These are phyloP conservation scores for Enteromius fasciolatus DNA, from an alignment of 2,797 vertebrate genomes.

Conservation along the genomic window DNA sequence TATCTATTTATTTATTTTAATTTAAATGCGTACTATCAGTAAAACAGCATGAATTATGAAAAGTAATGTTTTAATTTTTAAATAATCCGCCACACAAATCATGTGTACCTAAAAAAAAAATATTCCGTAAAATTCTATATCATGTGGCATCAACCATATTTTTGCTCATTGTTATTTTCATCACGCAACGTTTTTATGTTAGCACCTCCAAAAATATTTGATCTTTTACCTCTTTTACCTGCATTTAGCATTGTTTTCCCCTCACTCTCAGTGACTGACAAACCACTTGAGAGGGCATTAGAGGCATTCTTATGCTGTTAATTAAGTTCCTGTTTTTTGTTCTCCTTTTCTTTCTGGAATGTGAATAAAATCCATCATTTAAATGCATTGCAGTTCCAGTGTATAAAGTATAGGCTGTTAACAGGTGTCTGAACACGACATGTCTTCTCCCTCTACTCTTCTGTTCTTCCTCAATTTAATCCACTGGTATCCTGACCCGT, in stretches of 20 bases:
- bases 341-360: neutral
- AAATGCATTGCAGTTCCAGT: slow-evolving; percentile 46
- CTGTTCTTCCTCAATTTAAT: slow-evolving; percentile 82
- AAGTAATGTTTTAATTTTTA: neutral
- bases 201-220: neutral
- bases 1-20: neutral
- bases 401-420: slow-evolving; percentile 59
- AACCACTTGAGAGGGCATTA: neutral
- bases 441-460: slow-evolving; percentile 74
- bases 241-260: neutral
- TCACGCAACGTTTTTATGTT: neutral
- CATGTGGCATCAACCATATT: neutral
- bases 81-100: neutral
- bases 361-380: slow-evolving; percentile 24
- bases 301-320: neutral
- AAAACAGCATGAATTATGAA: neutral
- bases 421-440: slow-evolving; percentile 78
- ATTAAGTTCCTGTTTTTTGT: neutral
- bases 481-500: slow-evolving; percentile 79
- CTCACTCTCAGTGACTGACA: neutral
- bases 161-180: neutral
- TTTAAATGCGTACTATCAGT: neutral
- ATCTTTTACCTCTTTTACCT: neutral
- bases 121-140: neutral
- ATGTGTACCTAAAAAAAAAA: too few species aligned